phyloP scores from a whole-genome alignment of 2,113 vertebrate species.

The Eulacestoma nigropectus region DNA sequence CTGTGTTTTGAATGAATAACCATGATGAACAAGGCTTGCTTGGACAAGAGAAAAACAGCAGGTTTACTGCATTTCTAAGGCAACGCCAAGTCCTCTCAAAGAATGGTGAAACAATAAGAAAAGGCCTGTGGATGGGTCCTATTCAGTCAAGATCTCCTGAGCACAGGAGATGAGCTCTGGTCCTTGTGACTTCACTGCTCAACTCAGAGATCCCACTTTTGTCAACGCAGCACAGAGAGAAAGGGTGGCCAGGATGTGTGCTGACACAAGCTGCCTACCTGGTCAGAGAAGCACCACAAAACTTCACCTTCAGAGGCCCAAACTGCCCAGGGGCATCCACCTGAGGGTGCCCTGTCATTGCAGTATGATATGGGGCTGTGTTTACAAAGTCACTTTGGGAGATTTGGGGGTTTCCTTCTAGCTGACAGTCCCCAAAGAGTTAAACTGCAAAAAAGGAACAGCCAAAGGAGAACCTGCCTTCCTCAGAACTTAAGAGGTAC shows the following conservation, averaged over 20 bases:
- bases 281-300: neutral
- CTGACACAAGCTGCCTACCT: neutral
- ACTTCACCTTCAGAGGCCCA: neutral
- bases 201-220: neutral
- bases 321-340: neutral
- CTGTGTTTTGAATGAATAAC: neutral
- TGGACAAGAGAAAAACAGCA: neutral
- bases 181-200: neutral
- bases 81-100: neutral
- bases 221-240: neutral
- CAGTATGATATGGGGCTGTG: neutral
- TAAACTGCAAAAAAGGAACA: neutral
- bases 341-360: neutral
- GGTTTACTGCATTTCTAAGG: neutral
- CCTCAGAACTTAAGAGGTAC: neutral
- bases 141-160: neutral
- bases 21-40: neutral
- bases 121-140: neutral
- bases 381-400: neutral
- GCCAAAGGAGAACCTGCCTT: neutral
- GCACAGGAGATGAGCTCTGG: neutral
- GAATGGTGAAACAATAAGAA: neutral
- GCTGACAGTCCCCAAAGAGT: neutral
- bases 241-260: neutral
- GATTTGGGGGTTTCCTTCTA: neutral